Conservation (phyloP, 2,113 vertebrate species). For the Scolopax mira region DNA sequence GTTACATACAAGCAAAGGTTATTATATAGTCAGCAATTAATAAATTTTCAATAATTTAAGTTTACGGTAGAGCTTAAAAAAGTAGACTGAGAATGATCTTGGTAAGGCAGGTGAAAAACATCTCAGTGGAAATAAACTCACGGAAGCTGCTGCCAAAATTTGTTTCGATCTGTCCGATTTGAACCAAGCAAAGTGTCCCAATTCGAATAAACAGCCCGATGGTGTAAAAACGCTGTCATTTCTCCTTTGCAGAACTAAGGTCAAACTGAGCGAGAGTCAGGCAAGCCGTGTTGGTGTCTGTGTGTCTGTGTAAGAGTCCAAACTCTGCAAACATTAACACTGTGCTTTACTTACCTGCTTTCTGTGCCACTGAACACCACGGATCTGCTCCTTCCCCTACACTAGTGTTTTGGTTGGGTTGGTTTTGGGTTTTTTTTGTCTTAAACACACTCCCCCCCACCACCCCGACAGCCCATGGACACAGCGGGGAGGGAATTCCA, state of each 20-base stretch:
- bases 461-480: background rate
- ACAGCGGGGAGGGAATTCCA: background rate
- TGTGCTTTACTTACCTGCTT: constrained; percentile 80
- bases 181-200: constrained; percentile 64
- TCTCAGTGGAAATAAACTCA: constrained; percentile 81
- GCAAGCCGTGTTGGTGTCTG: background rate
- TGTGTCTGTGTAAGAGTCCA: constrained; percentile 34
- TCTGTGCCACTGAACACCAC: constrained; percentile 74
- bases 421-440: background rate
- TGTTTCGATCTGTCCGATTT: constrained; percentile 64
- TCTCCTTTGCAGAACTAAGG: constrained; percentile 64
- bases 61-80: constrained; percentile 85
- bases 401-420: constrained; percentile 60
- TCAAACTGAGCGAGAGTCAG: background rate
- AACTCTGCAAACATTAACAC: constrained; percentile 74
- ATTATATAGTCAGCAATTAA: constrained; percentile 93
- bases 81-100: constrained; percentile 87
- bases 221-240: constrained; percentile 62
- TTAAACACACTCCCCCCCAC: background rate
- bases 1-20: constrained; percentile 96
- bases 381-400: constrained; percentile 74
- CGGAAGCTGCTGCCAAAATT: constrained; percentile 73
- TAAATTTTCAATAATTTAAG: constrained; percentile 97
- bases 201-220: constrained; percentile 59
- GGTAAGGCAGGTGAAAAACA: constrained; percentile 93